Conservation (phyloP, 2,797 vertebrate species). For the Acrossocheilus fasciatus region DNA sequence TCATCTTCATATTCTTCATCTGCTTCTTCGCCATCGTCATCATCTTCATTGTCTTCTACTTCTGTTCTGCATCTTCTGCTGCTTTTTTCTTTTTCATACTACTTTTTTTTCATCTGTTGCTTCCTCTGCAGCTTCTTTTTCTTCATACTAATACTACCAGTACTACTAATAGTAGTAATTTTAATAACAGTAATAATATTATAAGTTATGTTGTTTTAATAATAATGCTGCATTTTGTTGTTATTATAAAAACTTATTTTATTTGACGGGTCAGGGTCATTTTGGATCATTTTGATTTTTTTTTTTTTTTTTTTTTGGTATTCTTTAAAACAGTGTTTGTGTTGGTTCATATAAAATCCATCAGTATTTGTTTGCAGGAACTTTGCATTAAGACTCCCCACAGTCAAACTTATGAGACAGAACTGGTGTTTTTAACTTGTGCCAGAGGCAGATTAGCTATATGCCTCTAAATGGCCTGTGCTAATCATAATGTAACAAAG, state of each 20-base stretch:
- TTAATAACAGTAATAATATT: too few relatives aligned
- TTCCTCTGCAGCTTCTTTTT: neutral
- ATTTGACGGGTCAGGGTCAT: neutral
- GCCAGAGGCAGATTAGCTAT: neutral
- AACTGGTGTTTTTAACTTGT: neutral
- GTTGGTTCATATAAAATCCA: neutral
- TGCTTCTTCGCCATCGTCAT: neutral
- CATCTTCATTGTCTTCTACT: neutral
- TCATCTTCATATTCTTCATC: neutral
- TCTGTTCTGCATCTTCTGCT: too few relatives aligned
- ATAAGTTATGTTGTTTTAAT: too few relatives aligned
- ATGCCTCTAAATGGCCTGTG: neutral
- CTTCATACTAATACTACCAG: too few relatives aligned
- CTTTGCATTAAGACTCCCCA: neutral
- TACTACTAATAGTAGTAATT: too few relatives aligned
- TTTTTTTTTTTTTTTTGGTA: too few relatives aligned
- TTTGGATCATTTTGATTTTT: neutral
- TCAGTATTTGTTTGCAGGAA: neutral
- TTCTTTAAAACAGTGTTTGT: neutral
- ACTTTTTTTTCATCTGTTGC: too few relatives aligned
- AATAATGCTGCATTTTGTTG: neutral
- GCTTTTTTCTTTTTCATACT: too few relatives aligned
- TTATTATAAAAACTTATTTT: neutral
- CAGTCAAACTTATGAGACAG: neutral
- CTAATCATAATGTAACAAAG: slow-evolving; percentile 23